These are phyloP conservation scores for Heterotis niloticus DNA, from an alignment of 2,113 vertebrate genomes.

Conservation along the genomic window DNA sequence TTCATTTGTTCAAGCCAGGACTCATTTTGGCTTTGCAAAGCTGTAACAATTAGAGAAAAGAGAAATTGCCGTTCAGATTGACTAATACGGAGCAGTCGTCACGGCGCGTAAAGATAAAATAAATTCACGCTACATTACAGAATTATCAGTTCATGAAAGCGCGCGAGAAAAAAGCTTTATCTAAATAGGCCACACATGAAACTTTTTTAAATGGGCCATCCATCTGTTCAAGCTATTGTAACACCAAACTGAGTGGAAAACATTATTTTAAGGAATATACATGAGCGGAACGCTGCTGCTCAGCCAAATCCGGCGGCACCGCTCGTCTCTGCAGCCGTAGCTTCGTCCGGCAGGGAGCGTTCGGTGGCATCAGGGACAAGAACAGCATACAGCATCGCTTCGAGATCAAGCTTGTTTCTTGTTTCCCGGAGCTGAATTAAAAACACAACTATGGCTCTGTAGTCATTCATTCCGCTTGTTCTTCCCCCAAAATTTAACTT, in stretches of 20 bases:
- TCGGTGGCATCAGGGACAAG: conserved; percentile 31
- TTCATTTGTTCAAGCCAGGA: neutral
- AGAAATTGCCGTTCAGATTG: neutral
- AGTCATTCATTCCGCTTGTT: neutral
- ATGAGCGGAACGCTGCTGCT: conserved; percentile 15
- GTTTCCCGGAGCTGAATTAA: neutral
- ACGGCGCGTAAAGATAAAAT: neutral
- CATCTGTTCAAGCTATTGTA: neutral
- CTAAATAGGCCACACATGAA: conserved; percentile 28
- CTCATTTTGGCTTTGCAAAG: neutral
- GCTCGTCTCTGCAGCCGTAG: conserved; percentile 40
- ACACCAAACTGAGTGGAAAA: neutral
- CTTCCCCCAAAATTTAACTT: no score
- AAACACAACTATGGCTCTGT: neutral
- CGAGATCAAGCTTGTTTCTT: neutral
- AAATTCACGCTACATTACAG: neutral
- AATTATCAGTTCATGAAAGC: neutral
- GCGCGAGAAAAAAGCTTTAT: neutral
- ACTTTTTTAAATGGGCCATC: neutral
- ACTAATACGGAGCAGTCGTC: neutral
- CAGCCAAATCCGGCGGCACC: conserved; percentile 25
- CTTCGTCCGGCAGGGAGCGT: conserved; percentile 48
- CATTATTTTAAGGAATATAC: conserved; percentile 3
- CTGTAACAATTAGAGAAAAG: neutral
- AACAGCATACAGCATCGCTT: neutral